Conservation (phyloP, 2,888 invertebrate genomes). For the Fabriciana adippe region DNA sequence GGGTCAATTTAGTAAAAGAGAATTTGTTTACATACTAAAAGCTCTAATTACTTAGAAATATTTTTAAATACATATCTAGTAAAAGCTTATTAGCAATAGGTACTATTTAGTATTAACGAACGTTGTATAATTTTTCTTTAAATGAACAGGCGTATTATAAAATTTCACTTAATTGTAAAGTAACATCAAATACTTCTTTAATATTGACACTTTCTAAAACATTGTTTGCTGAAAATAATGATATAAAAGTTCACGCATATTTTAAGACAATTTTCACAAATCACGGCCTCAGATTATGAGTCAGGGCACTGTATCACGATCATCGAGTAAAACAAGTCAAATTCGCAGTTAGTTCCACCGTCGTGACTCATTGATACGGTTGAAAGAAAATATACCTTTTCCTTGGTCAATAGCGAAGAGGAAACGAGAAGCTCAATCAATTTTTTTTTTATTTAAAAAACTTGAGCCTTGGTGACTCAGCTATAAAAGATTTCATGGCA, state of each 20-base stretch:
- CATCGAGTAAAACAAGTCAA: slow-evolving; percentile 55
- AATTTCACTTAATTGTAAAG: slow-evolving; percentile 7
- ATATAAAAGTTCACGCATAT: slow-evolving; percentile 47
- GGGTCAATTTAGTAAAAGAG: too few species aligned
- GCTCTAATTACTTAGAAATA: background rate
- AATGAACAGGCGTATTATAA: too few species aligned
- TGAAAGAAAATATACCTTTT: slow-evolving; percentile 45
- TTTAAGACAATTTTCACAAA: slow-evolving; percentile 47
- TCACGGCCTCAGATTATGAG: slow-evolving; percentile 53
- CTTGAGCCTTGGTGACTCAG: slow-evolving; percentile 47
- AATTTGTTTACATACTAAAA: background rate
- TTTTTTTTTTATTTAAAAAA: slow-evolving; percentile 40
- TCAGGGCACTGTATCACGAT: slow-evolving; percentile 46
- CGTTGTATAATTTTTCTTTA: too few species aligned
- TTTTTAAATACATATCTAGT: too few species aligned
- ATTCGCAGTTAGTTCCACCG: slow-evolving; percentile 59
- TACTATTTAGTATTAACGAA: too few species aligned
- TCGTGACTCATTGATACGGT: slow-evolving; percentile 59
- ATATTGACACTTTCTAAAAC: slow-evolving; percentile 46
- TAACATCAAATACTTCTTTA: slow-evolving; percentile 29
- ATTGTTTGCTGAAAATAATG: slow-evolving; percentile 48
- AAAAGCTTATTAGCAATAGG: too few species aligned
- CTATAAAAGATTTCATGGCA: slow-evolving; percentile 45
- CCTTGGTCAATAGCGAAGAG: slow-evolving; percentile 38
- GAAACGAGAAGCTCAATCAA: slow-evolving; percentile 45